A percentile compares a stretch with the other conserved stretches of the same genome.
phyloP scores from a whole-genome alignment of 2,888 invertebrate species.

The Lordiphosa fenestrarum region DNA sequence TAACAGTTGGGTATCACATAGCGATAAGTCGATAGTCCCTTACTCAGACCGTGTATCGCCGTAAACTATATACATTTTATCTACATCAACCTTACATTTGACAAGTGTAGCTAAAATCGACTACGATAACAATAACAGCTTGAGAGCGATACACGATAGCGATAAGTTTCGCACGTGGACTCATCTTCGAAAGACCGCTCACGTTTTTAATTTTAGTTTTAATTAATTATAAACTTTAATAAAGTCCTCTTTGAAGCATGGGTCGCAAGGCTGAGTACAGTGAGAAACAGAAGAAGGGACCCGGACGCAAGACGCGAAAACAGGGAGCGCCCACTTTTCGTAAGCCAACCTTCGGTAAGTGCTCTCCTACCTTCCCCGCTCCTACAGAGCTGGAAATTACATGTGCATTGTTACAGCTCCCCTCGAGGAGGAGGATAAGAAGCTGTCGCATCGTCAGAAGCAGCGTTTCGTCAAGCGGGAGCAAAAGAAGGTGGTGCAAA shows the following conservation, averaged over 20 bases:
- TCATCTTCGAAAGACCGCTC: slow-evolving; percentile 12
- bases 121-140: too few species aligned
- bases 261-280: slow-evolving; percentile 92
- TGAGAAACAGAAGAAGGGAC: slow-evolving; percentile 89
- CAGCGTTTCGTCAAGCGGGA: slow-evolving; percentile 84
- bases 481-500: slow-evolving; percentile 81
- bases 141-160: too few species aligned
- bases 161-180: slow-evolving; percentile 27
- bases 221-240: slow-evolving; percentile 13
- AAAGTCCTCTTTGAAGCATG: slow-evolving; percentile 82
- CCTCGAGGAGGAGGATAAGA: slow-evolving; percentile 81
- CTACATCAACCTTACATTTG: too few species aligned
- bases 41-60: too few species aligned
- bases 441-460: slow-evolving; percentile 86
- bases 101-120: too few species aligned
- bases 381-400: background rate
- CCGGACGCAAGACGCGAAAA: slow-evolving; percentile 92
- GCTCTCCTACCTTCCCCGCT: too few species aligned
- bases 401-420: slow-evolving; percentile 69
- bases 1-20: too few species aligned
- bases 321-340: slow-evolving; percentile 87
- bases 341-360: slow-evolving; percentile 77
- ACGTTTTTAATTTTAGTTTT: slow-evolving; percentile 19
- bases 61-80: too few species aligned
- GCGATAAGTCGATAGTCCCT: too few species aligned